Conservation (phyloP, 2,888 invertebrate species). For the Sacculina carcini region DNA sequence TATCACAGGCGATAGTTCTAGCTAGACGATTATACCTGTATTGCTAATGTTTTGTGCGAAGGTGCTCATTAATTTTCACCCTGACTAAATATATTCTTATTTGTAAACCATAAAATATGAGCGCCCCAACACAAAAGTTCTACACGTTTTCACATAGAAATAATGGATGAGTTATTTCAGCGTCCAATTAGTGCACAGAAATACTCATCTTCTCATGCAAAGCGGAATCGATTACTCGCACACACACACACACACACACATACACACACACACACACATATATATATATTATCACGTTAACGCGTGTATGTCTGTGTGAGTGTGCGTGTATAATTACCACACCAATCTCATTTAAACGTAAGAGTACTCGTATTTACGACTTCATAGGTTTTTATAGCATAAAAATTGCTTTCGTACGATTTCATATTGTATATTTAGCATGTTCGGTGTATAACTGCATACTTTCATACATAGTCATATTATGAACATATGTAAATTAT, state of each 20-base stretch:
- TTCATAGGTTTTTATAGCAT: not conserved
- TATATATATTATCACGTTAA: too few species aligned
- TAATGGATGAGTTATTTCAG: too few species aligned
- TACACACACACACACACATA: not conserved
- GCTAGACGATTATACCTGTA: too few species aligned
- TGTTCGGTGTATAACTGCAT: not conserved
- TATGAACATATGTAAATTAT: not conserved
- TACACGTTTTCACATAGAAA: too few species aligned
- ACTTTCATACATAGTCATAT: not conserved
- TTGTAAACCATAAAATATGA: too few species aligned
- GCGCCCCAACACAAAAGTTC: too few species aligned
- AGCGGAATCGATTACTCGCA: not conserved
- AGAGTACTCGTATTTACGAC: not conserved
- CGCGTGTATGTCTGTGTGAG: conserved; percentile 3
- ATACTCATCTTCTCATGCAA: not conserved
- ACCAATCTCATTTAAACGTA: conserved; percentile 3
- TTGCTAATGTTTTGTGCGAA: too few species aligned
- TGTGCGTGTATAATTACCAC: conserved; percentile 3
- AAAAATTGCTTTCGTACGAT: conserved; percentile 7
- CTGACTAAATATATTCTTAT: too few species aligned
- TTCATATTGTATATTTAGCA: not conserved
- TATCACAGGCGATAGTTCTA: too few species aligned
- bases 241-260: not conserved
- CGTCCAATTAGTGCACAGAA: too few species aligned
- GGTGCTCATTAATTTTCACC: too few species aligned